Evolutionary conservation across 2,113 vertebrate genomes (phyloP).

Genomic region (Craseonycteris thonglongyai): DNA sequence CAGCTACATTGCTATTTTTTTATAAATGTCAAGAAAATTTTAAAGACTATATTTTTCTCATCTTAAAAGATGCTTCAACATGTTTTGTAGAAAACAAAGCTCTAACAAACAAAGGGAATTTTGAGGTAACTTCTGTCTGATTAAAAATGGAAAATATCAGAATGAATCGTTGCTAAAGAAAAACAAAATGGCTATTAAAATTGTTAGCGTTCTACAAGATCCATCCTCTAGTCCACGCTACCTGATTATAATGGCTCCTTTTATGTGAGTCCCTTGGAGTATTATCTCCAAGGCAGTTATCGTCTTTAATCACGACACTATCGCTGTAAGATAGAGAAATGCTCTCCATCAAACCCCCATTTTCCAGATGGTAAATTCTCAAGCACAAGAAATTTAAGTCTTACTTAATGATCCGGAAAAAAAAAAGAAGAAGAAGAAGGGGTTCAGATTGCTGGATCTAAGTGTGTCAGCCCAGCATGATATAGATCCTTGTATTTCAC

Average conservation of each 20-base stretch:
- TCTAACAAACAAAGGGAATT: neutral
- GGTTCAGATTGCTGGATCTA: neutral
- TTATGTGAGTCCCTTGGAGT: constrained; percentile 17
- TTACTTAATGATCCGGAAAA: constrained; percentile 34
- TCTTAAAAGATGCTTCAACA: neutral
- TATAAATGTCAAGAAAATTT: constrained; percentile 71
- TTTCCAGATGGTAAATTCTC: constrained; percentile 54
- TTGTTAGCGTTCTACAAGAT: neutral
- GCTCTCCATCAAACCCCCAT: constrained; percentile 14
- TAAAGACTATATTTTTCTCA: constrained; percentile 65
- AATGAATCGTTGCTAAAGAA: neutral
- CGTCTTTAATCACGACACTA: constrained; percentile 25
- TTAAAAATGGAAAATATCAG: constrained; percentile 41
- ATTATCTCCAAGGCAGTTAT: constrained; percentile 9
- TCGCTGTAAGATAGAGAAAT: neutral
- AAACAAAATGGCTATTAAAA: constrained; percentile 28
- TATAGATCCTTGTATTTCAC: neutral
- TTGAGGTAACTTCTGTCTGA: neutral
- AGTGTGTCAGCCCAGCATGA: neutral
- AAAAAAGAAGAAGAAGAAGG: neutral
- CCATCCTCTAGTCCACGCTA: constrained; percentile 3
- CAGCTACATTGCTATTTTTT: constrained; percentile 70
- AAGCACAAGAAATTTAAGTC: constrained; percentile 27
- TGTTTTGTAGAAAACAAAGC: constrained; percentile 11
- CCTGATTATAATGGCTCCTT: constrained; percentile 13